phyloP scores from a whole-genome alignment of 1,140 invertebrate species.

The Triops longicaudatus region DNA sequence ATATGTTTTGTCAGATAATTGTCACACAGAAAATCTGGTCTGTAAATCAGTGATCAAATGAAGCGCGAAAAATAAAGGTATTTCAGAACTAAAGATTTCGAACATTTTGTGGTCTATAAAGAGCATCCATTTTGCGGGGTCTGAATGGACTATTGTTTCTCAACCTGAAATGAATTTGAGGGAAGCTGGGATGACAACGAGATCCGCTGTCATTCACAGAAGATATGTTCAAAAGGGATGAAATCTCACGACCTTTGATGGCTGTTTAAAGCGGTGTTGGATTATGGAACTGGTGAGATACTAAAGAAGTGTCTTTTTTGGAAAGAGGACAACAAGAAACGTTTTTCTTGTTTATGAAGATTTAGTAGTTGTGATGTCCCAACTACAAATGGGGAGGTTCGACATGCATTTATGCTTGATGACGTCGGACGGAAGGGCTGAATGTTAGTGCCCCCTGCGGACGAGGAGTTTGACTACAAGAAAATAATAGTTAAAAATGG shows the following conservation, averaged over 20 bases:
- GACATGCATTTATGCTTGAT: neutral
- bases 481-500: neutral
- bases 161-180: too few relatives aligned
- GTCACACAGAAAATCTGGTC: neutral
- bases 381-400: neutral
- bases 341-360: neutral
- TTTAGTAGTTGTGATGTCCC: neutral
- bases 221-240: neutral
- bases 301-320: neutral
- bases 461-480: conserved; percentile 5
- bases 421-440: neutral
- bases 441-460: conserved; percentile 4
- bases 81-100: neutral
- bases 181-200: too few relatives aligned
- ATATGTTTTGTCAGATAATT: conserved; percentile 4
- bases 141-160: too few relatives aligned
- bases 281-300: neutral
- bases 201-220: neutral
- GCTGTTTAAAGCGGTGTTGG: neutral
- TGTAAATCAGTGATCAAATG: neutral
- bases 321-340: neutral
- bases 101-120: neutral
- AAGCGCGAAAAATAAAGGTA: neutral
- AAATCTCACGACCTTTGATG: neutral
- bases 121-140: too few relatives aligned